Base-by-base conservation (phyloP, 2,888 invertebrate species). In the Macrosiphum euphorbiae region DNA sequence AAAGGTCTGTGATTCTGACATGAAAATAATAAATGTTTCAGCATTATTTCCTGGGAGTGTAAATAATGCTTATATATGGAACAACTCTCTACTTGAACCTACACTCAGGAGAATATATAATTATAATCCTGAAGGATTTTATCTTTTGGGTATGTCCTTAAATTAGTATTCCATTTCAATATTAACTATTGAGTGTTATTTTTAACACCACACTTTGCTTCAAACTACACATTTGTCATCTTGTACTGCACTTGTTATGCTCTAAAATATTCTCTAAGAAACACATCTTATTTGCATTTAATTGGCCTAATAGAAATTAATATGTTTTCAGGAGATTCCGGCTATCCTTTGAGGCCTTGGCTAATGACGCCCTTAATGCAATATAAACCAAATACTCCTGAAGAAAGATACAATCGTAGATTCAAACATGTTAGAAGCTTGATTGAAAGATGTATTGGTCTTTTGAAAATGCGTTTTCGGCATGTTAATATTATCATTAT, bases 401-500 rank as follows among this genome's bases (percentile, higher is more conserved):
- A 87, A 87, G 47, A 50, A 50, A 44, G 87, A 24, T 87, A 87
- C 47, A 87, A 87, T 47, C 26, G 44, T 50, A 26, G 87, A 47
- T 50, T 87, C 47, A 50, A 50, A 50, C 26, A 50, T 50, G 50
- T n/a, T 50, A 44, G 87, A 44, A 50, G 47, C 26, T 47, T 87
- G 11, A 87, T 87, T 47, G 50, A 87, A n/a, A 44, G 87, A 50
- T 50, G 47, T 50, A 87, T 50, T 87, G 87, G 87, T 28, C 50
- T 87, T 47, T n/a, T 87, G n/a, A 87, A 47, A 87, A 87, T 87
- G 87, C 87, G 87, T 28, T 87, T 87, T 47, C 87, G 47, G 87
- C 44, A 47, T 20, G n/a, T 67, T 67, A 67, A 67, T 67, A 67
- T n/a, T n/a, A 67, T 67, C 8, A n/a, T 67, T 67, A 67, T 67